Evolutionary conservation across 1,140 invertebrate genomes (phyloP), one percentile per base, ranked within the genome.

Genomic region (Ooceraea biroi): DNA sequence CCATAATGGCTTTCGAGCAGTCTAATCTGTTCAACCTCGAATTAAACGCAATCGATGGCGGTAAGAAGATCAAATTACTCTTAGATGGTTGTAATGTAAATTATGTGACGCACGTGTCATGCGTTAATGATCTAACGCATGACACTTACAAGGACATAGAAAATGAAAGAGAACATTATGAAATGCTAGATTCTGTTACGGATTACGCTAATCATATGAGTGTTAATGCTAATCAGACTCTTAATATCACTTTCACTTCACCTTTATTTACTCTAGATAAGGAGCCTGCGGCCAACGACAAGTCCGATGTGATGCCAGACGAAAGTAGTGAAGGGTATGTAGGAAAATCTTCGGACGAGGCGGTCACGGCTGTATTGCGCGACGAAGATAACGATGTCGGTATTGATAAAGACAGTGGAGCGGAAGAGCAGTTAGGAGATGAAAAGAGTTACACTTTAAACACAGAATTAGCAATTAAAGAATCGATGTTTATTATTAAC

Each of bases 401-500:
- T 4, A 41, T 17, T 17, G n/a, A 3, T 1, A 17, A 12, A 10
- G 14, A 22, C 2, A 17, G 22, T 3, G 76, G 69, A 3, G 27
- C 50, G 36, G 65, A 69, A 0, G 44, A 55, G 5, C 65, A 11
- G 10, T 25, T 77, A 7, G 48, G 52, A 17, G 41, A 0, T 14
- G 36, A 77, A 3, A 27, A 41, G 0, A 22, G 27, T 3, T 61
- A 76, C 7, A n/a, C 57, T 4, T 50, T 44, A 12, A 25, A 36
- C 7, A 27, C 50, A 0, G 55, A 25, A 52, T 27, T 78, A 3
- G 19, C 22, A 14, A 52, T 78, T 1, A 69, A 80, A 3, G 76
- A 71, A 1, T 44, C 76, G 1, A 69, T 71, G 65, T 71, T 80
- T 14, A 69, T 69, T 8, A 69, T 69, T 0, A 57, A 36, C 11